Base-by-base conservation (phyloP, 2,797 vertebrate species). In the Carapus acus region DNA sequence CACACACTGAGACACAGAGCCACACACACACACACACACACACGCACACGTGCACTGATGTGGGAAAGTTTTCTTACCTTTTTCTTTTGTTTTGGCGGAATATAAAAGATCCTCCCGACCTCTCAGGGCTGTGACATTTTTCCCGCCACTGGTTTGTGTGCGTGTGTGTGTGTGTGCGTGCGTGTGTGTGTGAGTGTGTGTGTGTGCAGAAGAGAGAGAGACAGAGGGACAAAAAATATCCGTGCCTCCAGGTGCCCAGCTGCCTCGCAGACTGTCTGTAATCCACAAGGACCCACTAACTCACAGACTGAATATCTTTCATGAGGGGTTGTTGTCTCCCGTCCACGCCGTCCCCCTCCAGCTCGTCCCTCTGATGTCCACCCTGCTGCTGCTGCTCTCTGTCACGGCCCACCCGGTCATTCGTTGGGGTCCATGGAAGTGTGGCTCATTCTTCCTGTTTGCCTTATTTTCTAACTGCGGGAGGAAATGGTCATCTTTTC, bases 401-500 rank as follows among this genome's bases (percentile, higher is more conserved):
- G 14, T 33, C 31, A 16, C 8, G 16, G 31, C 11, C 31, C 31
- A 8, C 31, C 14, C 8, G 31, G 31, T 33, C 31, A n/a, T 13
- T 9, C 11, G 31, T 33, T 33, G 31, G 11, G 31, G 8, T 27
- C 31, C 14, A 11, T 41, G 39, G 39, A 17, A 41, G 17, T 41
- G 39, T 12, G 19, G 39, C 17, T 18, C 18, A 41, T 33, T 33
- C 39, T 41, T 41, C 39, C 39, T 41, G 39, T 41, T 41, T 41
- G 39, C 39, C 17, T 11, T 20, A 41, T 41, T 41, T 41, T 41
- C 39, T 41, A 41, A 18, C 39, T 20, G 39, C 39, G 9, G 11
- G 31, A 41, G 39, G 39, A 41, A 41, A 41, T 41, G 39, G 39
- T 41, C 39, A 41, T 41, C 39, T 41, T 20, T 41, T 41, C 39